Evolutionary conservation across 2,888 invertebrate species (phyloP), one percentile per base, ranked within the genome.

Genomic region (Seira ritae): DNA sequence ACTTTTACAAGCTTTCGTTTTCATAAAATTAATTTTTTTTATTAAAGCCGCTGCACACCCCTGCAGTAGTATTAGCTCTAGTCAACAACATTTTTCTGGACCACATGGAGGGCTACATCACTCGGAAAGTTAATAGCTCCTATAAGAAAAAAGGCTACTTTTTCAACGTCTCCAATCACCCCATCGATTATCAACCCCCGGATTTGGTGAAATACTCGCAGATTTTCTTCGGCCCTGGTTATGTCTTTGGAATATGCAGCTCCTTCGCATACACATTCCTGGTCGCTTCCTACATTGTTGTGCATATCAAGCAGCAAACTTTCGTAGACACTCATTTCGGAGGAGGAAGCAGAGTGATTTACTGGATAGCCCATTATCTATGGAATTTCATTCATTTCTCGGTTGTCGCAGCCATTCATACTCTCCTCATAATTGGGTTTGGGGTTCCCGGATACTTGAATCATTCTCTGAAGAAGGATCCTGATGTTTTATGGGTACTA

Each of bases 241-340:
- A 76, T 31, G 15, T 84, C 19, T 76, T 80, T 42, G 84, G 84
- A 1, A 17, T 84, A 0, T n/a, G 0, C 12, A 68, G 31, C 0
- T 20, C 68, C 1, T 72, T 84, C 8, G 69, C 75, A 19, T 84
- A 68, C 65, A 20, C 80, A 0, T 72, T 80, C 17, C 65, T 83
- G 15, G 60, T 85, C 15, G 22, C 83, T 8, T 76, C 72, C 2
- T 73, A 73, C n/a, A 62, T 83, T 12, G 73, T 83, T n/a, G 66
- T 85, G 80, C 76, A 82, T 17, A 69, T 85, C 31, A 19, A 60
- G 22, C 83, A 85, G 23, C 69, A 72, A 60, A 73, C 76, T 6
- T 85, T 85, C 42, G 69, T 68, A 0, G 79, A 85, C 50, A n/a
- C 83, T 31, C 85, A 85, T 66, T 12, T 83, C 23, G 55, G 46